Conservation (phyloP, 2,797 vertebrate genomes). For the Monodelphis domestica region DNA sequence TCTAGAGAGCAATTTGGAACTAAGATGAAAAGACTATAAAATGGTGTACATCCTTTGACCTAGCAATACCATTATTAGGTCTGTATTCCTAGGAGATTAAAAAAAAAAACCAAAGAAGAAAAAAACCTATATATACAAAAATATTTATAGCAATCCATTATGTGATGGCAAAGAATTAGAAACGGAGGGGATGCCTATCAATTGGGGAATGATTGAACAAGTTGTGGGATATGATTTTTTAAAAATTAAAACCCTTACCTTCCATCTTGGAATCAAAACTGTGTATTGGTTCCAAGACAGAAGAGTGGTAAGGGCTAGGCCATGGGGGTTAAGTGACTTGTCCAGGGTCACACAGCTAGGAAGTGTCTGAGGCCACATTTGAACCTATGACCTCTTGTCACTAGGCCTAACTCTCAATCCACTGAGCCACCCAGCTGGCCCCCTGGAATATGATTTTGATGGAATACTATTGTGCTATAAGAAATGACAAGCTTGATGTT, state of each 20-base stretch:
- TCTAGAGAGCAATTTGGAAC: not conserved
- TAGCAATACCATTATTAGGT: not conserved
- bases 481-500: not conserved
- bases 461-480: not conserved
- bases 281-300: too few relatives aligned
- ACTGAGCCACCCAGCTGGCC: too few relatives aligned
- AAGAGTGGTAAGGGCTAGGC: too few relatives aligned
- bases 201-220: not conserved
- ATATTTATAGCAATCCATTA: not conserved
- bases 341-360: too few relatives aligned
- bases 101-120: not conserved
- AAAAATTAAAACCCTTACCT: too few relatives aligned
- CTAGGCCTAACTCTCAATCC: too few relatives aligned
- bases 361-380: too few relatives aligned
- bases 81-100: not conserved
- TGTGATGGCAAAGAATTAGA: not conserved
- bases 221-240: not conserved
- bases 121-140: not conserved
- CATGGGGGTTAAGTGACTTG: too few relatives aligned
- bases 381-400: too few relatives aligned
- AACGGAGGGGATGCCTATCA: not conserved
- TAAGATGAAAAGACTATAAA: not conserved
- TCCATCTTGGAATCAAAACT: too few relatives aligned
- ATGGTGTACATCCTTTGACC: not conserved
- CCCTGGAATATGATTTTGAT: not conserved